Evolutionary conservation across 2,797 vertebrate genomes (phyloP).

Genomic region (Cossypha polioptera): DNA sequence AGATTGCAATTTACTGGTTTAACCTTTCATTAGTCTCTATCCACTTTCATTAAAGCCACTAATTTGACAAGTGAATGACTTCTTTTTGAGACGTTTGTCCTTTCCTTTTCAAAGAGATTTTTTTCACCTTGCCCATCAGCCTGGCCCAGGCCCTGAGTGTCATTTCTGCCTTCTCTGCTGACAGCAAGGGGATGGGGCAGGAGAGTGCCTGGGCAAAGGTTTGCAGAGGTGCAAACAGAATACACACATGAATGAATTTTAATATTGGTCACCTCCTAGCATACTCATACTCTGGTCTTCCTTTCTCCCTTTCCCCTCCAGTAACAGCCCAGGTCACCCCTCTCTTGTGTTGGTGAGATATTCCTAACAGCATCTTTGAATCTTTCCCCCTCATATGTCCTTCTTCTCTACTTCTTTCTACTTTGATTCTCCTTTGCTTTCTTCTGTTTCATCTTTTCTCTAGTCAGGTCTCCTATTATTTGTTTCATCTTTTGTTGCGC

Average conservation of each 20-base stretch:
- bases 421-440: constrained; percentile 10
- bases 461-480: neutral
- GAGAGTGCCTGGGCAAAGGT: neutral
- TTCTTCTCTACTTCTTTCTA: neutral
- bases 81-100: constrained; percentile 43
- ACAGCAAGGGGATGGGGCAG: neutral
- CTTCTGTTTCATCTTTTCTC: neutral
- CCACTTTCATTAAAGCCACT: constrained; percentile 50
- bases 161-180: neutral
- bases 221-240: neutral
- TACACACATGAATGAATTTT: neutral
- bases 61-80: constrained; percentile 58
- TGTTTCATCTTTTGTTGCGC: neutral
- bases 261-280: neutral
- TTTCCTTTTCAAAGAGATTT: constrained; percentile 5
- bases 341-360: neutral
- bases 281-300: neutral
- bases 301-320: neutral
- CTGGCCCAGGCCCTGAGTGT: neutral
- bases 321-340: neutral
- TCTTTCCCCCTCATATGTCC: neutral
- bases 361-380: neutral
- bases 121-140: neutral
- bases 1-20: constrained; percentile 52
- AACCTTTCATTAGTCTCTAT: constrained; percentile 63